Base-by-base conservation (phyloP, 2,888 invertebrate genomes). In the Chaetoderma sp. region DNA sequence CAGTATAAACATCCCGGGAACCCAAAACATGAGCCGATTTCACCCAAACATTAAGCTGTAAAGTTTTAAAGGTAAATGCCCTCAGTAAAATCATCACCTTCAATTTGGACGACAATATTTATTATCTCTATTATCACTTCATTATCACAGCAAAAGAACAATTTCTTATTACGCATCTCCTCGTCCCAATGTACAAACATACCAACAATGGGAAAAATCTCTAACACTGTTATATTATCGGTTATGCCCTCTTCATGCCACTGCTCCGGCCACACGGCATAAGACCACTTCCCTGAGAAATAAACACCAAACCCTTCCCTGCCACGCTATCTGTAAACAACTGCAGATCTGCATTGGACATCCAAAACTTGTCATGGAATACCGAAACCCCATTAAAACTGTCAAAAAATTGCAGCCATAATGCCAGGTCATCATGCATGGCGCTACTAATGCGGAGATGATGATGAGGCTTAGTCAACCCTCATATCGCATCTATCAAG, bases 401-500 rank as follows among this genome's bases (percentile, higher is more conserved):
- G 4, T 36, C 16, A 10, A 56, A 10, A 5, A 56, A 56, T 6
- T 33, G 16, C 13, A 18, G 21, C 45, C 59, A 59, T 16, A 44
- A 16, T 23, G 23, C n/a, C 32, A 45, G 32, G 30, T 47, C 59
- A 4, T 13, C 13, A 30, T 45, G 23, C 27, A 27, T 44, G 28
- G 16, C 3, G 3, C 25, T 44, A 30, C 16, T 45, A n/a, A 59
- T 16, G 5, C 59, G 25, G 16, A 21, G 8, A n/a, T 30, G 18
- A 16, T 45, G 45, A 23, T 44, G 32, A 16, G 59, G 16, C 8
- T 59, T 23, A 21, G 28, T 25, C 5, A 59, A 16, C 13, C 45
- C 45, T 16, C 27, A 23, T 18, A 63, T 64, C 16, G 58, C 21
- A 39, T 67, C 54, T 16, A 60, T 57, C 1, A 67, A 44, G 4